Evolutionary conservation across 2,888 invertebrate genomes (phyloP).

Genomic region (Onthophagus sagittarius): DNA sequence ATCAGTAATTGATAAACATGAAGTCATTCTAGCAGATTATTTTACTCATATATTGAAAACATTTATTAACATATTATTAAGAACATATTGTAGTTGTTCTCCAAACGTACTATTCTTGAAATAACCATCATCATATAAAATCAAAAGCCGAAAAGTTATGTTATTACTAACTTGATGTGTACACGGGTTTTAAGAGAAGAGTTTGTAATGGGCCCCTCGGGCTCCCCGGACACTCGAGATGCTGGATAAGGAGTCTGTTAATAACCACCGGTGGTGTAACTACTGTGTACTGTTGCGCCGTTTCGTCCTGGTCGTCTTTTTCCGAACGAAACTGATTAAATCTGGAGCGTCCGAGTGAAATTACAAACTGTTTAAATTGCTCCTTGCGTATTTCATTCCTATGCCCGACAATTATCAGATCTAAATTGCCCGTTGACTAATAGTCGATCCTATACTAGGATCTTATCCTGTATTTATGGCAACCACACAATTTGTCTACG

Average conservation of each 20-base stretch:
- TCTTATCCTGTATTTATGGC: not conserved
- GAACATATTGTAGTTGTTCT: no score
- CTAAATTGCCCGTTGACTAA: not conserved
- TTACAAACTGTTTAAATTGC: not conserved
- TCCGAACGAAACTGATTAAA: not conserved
- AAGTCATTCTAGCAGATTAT: no score
- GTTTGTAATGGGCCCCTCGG: not conserved
- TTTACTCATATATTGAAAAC: no score
- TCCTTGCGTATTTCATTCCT: not conserved
- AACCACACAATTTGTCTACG: not conserved
- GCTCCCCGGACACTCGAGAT: not conserved
- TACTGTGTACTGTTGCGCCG: not conserved
- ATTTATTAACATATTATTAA: no score
- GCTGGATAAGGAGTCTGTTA: not conserved
- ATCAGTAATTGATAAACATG: no score
- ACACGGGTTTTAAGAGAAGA: not conserved
- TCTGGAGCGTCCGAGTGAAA: not conserved
- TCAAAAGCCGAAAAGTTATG: not conserved
- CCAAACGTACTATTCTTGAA: no score
- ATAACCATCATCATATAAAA: not conserved
- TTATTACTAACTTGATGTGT: not conserved
- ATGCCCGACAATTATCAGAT: not conserved
- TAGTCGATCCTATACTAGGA: not conserved
- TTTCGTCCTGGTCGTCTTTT: not conserved
- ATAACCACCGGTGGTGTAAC: not conserved